Base-by-base conservation (phyloP, 2,113 vertebrate genomes). In the Onychostruthus taczanowskii region DNA sequence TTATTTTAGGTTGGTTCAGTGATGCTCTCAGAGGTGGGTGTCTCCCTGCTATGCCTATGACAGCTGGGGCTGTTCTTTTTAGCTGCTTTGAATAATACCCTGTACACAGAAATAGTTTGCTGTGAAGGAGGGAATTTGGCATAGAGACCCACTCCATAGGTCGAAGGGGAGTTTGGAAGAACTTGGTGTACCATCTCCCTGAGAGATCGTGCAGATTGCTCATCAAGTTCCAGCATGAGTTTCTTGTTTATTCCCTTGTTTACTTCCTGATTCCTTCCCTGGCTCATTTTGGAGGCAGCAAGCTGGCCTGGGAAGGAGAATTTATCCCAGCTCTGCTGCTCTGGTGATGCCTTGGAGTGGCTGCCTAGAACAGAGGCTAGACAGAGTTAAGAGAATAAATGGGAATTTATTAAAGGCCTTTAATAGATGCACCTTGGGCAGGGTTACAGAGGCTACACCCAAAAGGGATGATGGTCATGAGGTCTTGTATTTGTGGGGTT, bases 41-140 rank as follows among this genome's bases (percentile, higher is more conserved):
- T 97, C 95, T 96, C 94, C 96, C 85, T 94, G 84, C 93, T 82
- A 61, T 80, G 91, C 95, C 82, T 72, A 19, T 95, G 95, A 93
- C 96, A 96, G 95, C 96, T 96, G 94, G 92, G 93, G 95, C 93
- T 96, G 93, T 95, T 95, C 93, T 91, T 95, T 96, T 96, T 93
- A 93, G 94, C 90, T 95, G 83, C 92, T 91, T 94, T 95, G 94
- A 95, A 92, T 95, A 97, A 96, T 95, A 93, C 94, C 89, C 91
- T 30, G 66, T 62, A 82, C 49, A 53, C 94, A 94, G 87, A 92
- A 97, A 96, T 97, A 95, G 93, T 83, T 95, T 52, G 35, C 84
- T 95, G 73, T 94, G 94, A 95, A 83, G 95, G 96, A 95, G 96
- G 95, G 82, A 91, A 67, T 87, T 85, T 94, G 94, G 91, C 93